phyloP scores from a whole-genome alignment of 2,797 vertebrate genomes.

The Pteropus rufus region DNA sequence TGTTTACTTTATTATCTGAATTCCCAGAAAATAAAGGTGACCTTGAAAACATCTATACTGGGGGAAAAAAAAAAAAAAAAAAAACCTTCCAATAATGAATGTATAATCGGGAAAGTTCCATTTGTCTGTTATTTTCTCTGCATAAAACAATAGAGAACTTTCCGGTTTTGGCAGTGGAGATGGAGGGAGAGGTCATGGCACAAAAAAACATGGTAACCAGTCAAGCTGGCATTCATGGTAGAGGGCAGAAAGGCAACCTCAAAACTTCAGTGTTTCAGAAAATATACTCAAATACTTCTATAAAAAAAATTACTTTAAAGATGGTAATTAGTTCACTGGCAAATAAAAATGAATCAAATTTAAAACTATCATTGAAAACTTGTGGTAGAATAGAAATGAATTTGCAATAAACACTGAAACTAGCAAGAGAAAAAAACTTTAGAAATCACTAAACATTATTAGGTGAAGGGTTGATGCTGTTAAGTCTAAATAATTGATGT shows the following conservation, averaged over 20 bases:
- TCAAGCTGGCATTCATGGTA: background rate
- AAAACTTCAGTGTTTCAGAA: background rate
- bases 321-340: background rate
- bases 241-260: background rate
- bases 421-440: background rate
- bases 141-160: background rate
- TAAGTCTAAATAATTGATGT: slow-evolving; percentile 38
- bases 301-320: background rate
- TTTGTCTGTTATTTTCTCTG: background rate
- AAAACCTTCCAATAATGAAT: background rate
- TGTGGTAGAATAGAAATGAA: background rate
- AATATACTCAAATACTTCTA: background rate
- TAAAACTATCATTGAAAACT: background rate
- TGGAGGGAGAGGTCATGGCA: background rate
- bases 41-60: background rate
- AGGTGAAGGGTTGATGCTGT: background rate
- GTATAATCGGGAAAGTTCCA: background rate
- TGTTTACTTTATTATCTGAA: background rate
- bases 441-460: slow-evolving; percentile 26
- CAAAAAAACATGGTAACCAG: background rate
- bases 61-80: background rate
- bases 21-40: background rate
- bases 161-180: background rate
- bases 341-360: slow-evolving; percentile 43
- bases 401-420: background rate